Evolutionary conservation across 1,140 invertebrate genomes (phyloP), one percentile per base, ranked within the genome.

Genomic region (Rhopalosiphum maidis): DNA sequence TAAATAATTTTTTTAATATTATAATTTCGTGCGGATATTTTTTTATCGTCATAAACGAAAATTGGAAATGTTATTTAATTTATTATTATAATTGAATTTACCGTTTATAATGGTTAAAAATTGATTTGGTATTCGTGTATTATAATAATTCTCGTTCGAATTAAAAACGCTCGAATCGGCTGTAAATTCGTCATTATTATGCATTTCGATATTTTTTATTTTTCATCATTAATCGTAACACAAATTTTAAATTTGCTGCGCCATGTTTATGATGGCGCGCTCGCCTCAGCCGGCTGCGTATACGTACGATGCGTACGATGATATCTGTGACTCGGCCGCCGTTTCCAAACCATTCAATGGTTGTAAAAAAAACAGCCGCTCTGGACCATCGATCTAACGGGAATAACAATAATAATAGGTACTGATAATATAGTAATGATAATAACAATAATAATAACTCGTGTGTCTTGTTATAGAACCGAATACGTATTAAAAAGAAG

Each of bases 401-500:
- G 23, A 83, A 83, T 37, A 46, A 87, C 23, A 35, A 35, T 21
- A 46, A 87, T 46, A 48, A 87, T 46, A 87, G 41, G 11, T 46
- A 46, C 48, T 51, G 48, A 51, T 18, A 51, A 41, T 41, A 86
- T 43, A 86, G 23, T 30, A 86, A 51, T 87, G 30, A 87, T 87
- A 87, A 86, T 86, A 86, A 86, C 11, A 86, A 83, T 30, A 43
- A 87, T 48, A n/a, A 18, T n/a, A 41, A 41, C 41, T 41, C 87
- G 7, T 54, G 37, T 25, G 23, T 35, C 87, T 88, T 35, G 48
- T 88, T 88, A 88, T 88, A 88, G n/a, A 9, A n/a, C 48, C 46
- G 23, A 41, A 85, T 22, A 25, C 41, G 86, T 51, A 51, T 60
- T 41, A 23, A 82, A 91, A 91, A 91, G 37, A 91, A 91, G 60